Evolutionary conservation across 2,113 vertebrate genomes (phyloP).

Genomic region (Cyprinodon brontotheroides): DNA sequence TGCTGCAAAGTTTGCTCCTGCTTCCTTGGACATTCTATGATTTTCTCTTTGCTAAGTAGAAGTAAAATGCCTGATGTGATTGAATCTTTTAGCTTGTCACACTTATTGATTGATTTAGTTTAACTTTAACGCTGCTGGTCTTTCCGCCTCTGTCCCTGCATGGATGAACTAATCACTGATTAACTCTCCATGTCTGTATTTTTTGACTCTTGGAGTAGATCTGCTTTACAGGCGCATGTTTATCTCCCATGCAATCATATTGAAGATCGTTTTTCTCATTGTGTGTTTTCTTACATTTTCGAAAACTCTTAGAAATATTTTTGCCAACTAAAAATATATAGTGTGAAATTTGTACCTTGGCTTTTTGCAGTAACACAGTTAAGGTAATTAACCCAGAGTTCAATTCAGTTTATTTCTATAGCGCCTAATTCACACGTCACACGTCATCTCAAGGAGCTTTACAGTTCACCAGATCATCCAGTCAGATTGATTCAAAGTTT

Average conservation of each 20-base stretch:
- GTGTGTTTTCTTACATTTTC: neutral
- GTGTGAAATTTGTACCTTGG: too few relatives aligned
- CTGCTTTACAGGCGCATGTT: neutral
- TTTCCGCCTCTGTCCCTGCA: neutral
- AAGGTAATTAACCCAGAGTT: too few relatives aligned
- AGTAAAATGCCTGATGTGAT: neutral
- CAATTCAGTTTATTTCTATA: too few relatives aligned
- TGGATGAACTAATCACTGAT: constrained; percentile 23
- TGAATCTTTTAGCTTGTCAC: neutral
- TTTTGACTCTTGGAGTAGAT: neutral
- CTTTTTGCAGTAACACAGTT: too few relatives aligned
- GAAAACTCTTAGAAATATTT: too few relatives aligned
- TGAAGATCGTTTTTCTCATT: neutral
- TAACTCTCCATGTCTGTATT: neutral
- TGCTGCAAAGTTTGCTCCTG: neutral
- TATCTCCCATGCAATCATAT: neutral
- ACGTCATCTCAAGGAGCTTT: too few relatives aligned
- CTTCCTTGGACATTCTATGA: too few relatives aligned
- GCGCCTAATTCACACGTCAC: too few relatives aligned
- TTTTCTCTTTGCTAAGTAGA: neutral
- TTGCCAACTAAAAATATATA: too few relatives aligned
- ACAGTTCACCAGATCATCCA: too few relatives aligned
- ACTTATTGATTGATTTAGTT: constrained; percentile 13
- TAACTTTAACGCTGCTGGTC: neutral
- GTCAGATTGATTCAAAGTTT: too few relatives aligned